Evolutionary conservation across 2,888 invertebrate genomes (phyloP).

Genomic region (Caenorhabditis sp.): DNA sequence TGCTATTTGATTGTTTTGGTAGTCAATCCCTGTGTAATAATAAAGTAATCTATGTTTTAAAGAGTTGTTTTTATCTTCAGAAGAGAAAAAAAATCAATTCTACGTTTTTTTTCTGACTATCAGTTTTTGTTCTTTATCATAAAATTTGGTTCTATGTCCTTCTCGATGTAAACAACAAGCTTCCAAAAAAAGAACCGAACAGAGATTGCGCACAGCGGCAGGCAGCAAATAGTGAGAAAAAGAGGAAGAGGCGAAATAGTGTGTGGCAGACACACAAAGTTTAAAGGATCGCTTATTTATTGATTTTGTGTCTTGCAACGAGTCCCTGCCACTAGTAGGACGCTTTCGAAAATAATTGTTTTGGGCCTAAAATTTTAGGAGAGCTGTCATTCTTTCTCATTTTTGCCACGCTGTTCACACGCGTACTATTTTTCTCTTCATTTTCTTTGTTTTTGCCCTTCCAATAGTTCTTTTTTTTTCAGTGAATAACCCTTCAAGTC

Average conservation of each 20-base stretch:
- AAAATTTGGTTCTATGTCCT: background rate
- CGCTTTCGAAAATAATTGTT: background rate
- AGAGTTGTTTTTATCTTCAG: background rate
- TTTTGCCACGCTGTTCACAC: background rate
- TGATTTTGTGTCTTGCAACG: background rate
- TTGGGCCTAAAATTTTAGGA: conserved; percentile 4
- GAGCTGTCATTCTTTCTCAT: background rate
- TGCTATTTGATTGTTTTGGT: background rate
- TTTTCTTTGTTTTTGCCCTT: background rate
- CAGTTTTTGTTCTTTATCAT: background rate
- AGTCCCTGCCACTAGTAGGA: background rate
- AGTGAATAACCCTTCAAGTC: conserved; percentile 6
- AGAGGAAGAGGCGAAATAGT: background rate
- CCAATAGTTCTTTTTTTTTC: background rate
- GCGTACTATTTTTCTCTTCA: background rate
- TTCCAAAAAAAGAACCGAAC: background rate
- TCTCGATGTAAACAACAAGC: background rate
- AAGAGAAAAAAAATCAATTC: no score
- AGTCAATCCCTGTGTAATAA: background rate
- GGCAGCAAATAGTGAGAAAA: background rate
- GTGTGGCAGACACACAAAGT: background rate
- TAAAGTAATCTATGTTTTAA: background rate
- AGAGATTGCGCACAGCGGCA: background rate
- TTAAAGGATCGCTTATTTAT: background rate
- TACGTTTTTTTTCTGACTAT: background rate